Evolutionary conservation across 2,888 invertebrate species (phyloP).

Genomic region (Drosophila formosana): DNA sequence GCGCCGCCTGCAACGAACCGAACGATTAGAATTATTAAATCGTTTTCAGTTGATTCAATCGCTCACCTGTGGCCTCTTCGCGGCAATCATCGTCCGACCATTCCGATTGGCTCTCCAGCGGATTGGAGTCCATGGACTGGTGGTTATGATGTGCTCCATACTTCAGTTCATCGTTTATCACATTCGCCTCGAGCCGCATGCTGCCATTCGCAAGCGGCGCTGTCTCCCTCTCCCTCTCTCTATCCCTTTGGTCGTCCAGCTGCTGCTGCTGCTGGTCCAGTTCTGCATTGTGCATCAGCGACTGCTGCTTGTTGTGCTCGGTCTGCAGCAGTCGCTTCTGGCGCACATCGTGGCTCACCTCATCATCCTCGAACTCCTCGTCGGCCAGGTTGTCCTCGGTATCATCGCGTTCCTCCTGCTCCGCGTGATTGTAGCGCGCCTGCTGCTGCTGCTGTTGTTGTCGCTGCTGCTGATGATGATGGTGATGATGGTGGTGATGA

Average conservation of each 20-base stretch:
- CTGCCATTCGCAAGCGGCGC: conserved; percentile 52
- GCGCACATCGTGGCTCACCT: conserved; percentile 82
- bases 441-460: conserved; percentile 73
- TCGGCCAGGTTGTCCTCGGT: conserved; percentile 85
- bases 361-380: conserved; percentile 85
- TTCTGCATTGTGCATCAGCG: conserved; percentile 42
- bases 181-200: conserved; percentile 82
- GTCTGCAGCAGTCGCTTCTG: conserved; percentile 72
- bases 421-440: conserved; percentile 71
- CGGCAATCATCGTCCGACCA: conserved; percentile 90
- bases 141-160: conserved; percentile 85
- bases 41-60: too few relatives aligned
- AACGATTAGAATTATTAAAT: too few relatives aligned
- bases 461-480: conserved; percentile 62
- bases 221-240: conserved; percentile 45
- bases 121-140: conserved; percentile 85
- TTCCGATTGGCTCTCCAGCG: conserved; percentile 91
- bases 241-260: conserved; percentile 49
- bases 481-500: conserved; percentile 69
- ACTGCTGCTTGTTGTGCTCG: conserved; percentile 22
- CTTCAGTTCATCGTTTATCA: conserved; percentile 85
- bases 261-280: conserved; percentile 52
- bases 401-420: conserved; percentile 83
- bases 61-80: conserved; percentile 87
- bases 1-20: conserved; percentile 85